A percentile compares a stretch with the other conserved stretches of the same genome.
phyloP scores from a whole-genome alignment of 2,888 invertebrate species.

The Oxycera nigricornis region DNA sequence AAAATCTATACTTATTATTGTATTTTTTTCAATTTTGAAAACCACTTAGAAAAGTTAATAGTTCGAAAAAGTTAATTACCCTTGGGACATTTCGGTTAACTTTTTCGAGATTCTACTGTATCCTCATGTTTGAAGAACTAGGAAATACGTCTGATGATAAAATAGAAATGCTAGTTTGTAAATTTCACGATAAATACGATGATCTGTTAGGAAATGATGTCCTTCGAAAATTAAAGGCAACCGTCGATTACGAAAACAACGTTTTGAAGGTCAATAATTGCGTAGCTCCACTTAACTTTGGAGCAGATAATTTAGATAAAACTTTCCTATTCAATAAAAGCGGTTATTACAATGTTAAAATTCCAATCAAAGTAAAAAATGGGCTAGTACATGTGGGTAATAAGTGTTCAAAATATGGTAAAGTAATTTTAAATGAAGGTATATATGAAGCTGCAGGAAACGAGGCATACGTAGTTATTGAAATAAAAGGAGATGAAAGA shows the following conservation, averaged over 20 bases:
- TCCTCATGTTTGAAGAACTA: background rate
- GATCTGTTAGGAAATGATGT: conserved; percentile 11
- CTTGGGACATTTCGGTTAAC: too few relatives aligned
- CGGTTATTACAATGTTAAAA: background rate
- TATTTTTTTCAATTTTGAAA: too few relatives aligned
- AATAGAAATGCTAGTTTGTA: too few relatives aligned
- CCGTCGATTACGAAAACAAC: conserved; percentile 21
- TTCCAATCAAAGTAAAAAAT: background rate
- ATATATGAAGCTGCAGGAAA: background rate
- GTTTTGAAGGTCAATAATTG: background rate
- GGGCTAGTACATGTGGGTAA: background rate
- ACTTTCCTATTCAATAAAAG: background rate
- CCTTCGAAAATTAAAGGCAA: background rate
- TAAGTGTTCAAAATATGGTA: background rate
- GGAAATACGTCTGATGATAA: background rate
- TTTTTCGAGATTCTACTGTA: too few relatives aligned
- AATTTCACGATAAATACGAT: conserved; percentile 30
- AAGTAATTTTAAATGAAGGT: background rate
- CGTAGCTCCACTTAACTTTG: background rate
- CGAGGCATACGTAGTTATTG: background rate
- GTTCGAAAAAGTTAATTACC: too few relatives aligned
- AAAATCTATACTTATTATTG: too few relatives aligned
- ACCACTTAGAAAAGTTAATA: too few relatives aligned
- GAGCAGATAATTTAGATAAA: background rate
- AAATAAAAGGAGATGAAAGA: background rate